Evolutionary conservation across 30 jellyfish, hydroid and myxozoan genomes (phyloP).

Genomic region (Sanderia malayensis): DNA sequence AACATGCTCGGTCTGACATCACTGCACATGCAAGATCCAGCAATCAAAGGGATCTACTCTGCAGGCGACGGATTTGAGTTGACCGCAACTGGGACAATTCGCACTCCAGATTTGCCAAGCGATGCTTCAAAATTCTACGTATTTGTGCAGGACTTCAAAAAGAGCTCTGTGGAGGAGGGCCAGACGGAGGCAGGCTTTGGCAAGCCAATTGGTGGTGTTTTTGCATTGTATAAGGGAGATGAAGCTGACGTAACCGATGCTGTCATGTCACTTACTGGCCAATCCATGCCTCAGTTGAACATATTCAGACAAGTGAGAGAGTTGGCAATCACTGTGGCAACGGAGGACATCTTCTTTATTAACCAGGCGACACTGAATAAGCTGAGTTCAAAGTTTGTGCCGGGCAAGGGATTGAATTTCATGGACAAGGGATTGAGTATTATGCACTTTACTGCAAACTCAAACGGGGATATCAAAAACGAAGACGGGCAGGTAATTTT

Average conservation of each 20-base stretch:
- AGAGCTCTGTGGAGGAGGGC: no score
- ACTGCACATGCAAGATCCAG: slow-evolving; percentile 3
- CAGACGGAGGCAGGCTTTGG: slow-evolving; percentile 4
- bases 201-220: no score
- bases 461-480: slow-evolving; percentile 24
- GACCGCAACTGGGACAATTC: no score
- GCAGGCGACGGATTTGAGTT: no score
- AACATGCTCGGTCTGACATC: slow-evolving; percentile 12
- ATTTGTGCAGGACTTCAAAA: no score
- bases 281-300: slow-evolving; percentile 30
- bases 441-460: slow-evolving; percentile 17
- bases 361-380: slow-evolving; percentile 5
- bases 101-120: no score
- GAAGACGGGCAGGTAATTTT: not conserved
- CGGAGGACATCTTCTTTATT: no score
- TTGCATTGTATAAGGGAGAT: not conserved
- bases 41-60: no score
- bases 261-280: no score
- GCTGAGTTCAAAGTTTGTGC: slow-evolving; percentile 9
- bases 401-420: slow-evolving; percentile 26
- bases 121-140: no score
- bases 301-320: slow-evolving; percentile 7
- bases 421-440: no score
- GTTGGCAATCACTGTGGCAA: slow-evolving; percentile 35
- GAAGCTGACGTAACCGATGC: slow-evolving; percentile 16